Evolutionary conservation across 2,888 invertebrate genomes (phyloP).

Genomic region (Platycnemis pennipes): DNA sequence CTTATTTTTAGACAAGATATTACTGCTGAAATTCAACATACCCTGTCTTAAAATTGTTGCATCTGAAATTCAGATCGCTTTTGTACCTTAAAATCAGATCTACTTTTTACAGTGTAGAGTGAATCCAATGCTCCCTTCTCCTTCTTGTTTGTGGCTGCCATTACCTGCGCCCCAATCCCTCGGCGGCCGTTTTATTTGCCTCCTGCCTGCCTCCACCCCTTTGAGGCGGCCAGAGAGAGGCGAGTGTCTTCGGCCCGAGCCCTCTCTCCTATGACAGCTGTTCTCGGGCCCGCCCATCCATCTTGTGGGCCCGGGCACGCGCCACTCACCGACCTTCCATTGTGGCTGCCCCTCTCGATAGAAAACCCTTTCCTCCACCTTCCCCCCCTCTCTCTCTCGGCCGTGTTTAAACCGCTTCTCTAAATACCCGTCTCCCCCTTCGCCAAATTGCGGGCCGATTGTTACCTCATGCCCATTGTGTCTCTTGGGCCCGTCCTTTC

Average conservation of each 20-base stretch:
- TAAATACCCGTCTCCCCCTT: not conserved
- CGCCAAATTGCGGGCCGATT: not conserved
- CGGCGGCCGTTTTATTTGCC: not conserved
- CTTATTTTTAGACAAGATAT: too few relatives aligned
- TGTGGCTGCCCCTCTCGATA: not conserved
- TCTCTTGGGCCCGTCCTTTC: not conserved
- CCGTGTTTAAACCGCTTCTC: not conserved
- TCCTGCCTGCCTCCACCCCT: not conserved
- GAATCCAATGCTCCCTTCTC: not conserved
- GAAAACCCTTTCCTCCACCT: not conserved
- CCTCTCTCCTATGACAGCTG: not conserved
- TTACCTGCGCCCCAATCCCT: not conserved
- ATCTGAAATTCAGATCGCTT: too few relatives aligned
- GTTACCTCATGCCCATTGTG: constrained; percentile 10
- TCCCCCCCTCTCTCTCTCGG: not conserved
- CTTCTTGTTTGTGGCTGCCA: not conserved
- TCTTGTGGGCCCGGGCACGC: not conserved
- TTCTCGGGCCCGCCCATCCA: not conserved
- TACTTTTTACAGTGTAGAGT: too few relatives aligned
- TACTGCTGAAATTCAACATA: too few relatives aligned
- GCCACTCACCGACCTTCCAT: not conserved
- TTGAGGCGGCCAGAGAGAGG: not conserved
- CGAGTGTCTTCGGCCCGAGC: not conserved
- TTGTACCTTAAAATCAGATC: too few relatives aligned
- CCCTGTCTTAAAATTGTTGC: too few relatives aligned